These are phyloP conservation scores for Sternotherus odoratus DNA, from an alignment of 2,797 vertebrate genomes.

Conservation along the genomic window DNA sequence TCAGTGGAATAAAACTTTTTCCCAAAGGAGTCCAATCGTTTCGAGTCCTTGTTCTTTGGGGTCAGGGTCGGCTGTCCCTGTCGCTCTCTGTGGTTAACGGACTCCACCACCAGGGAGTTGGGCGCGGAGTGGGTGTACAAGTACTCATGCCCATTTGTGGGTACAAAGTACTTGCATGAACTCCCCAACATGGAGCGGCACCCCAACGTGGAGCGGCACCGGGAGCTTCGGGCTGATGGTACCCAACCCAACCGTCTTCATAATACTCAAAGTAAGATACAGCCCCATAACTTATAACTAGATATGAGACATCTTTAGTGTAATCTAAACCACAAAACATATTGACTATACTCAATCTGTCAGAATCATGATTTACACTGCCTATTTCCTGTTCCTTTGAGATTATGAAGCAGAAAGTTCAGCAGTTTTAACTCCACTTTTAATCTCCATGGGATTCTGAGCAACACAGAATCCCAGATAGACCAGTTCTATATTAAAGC, in stretches of 20 bases:
- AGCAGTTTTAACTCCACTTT: background rate
- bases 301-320: background rate
- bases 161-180: too few species aligned
- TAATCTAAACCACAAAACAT: background rate
- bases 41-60: too few species aligned
- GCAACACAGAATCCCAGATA: background rate
- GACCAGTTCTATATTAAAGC: background rate
- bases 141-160: too few species aligned
- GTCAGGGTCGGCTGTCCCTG: too few species aligned
- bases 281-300: background rate
- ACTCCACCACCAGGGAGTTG: too few species aligned
- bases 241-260: background rate
- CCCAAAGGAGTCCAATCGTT: too few species aligned
- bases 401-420: background rate
- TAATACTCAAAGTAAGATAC: background rate
- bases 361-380: background rate
- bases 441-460: background rate
- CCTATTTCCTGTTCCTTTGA: background rate
- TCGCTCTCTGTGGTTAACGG: too few species aligned
- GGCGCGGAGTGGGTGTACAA: too few species aligned
- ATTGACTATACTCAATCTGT: background rate
- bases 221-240: too few species aligned
- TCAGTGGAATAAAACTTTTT: too few species aligned
- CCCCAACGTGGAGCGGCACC: too few species aligned
- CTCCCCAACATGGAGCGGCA: too few species aligned